Evolutionary conservation across 2,888 invertebrate genomes (phyloP), one percentile per base, ranked within the genome.

Genomic region (Xestia xanthographa): DNA sequence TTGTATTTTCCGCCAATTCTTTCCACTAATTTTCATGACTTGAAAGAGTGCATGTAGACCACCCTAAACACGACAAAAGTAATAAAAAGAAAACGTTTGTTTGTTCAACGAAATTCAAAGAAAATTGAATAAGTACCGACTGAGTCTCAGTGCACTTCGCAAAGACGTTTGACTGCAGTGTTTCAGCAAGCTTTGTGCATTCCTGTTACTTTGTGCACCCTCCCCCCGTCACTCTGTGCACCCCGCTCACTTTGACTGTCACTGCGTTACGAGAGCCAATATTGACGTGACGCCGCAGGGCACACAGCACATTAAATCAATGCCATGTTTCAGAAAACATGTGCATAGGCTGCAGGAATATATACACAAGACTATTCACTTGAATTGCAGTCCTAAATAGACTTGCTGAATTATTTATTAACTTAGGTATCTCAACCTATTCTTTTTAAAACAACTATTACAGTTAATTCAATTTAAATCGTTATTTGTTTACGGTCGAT

Each of bases 161-260:
- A 72, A 72, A 73, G 26, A 50, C 60, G 29, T 67, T 58, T 12
- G n/a, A 20, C 58, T 67, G 62, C 20, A 62, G 50, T 26, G 26
- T 79, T 22, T 62, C 58, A 26, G 14, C 74, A 34, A n/a, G 71
- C 74, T 69, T 69, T 75, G 72, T 75, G 66, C 68, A 74, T 26
- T 34, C 22, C 22, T 38, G n/a, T 38, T 5, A 34, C 83, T 74
- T 69, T 79, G 79, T 69, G 65, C 62, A 67, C 50, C 60, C 50
- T 12, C 14, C 14, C 29, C 17, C 38, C 22, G 56, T 26, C 58
- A 29, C 83, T 74, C 68, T 78, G 78, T 68, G 58, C 56, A 70
- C 45, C 53, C 50, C 20, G 8, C n/a, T 26, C 67, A 38, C 72
- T 77, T 81, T 77, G 67, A 62, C 50, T 53, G 20, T 38, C 60